Base-by-base conservation (phyloP, 2,888 invertebrate species). In the Aproaerema taeniolella region DNA sequence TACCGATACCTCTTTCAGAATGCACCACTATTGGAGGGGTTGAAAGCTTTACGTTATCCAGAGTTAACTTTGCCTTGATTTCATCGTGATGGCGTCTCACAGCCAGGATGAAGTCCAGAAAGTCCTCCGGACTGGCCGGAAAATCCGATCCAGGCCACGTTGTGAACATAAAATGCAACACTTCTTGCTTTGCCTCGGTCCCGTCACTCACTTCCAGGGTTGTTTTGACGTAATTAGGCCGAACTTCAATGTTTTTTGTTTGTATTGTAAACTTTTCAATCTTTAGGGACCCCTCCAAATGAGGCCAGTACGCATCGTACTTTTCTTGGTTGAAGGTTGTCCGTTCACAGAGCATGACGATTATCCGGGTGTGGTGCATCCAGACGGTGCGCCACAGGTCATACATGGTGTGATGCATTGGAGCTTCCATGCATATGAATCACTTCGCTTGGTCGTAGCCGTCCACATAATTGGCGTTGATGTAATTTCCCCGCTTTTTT, bases 41-140 rank as follows among this genome's bases (percentile, higher is more conserved):
- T 6, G 20, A 8, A 20, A 20, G 8, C 20, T 20, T 20, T 4
- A 4, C 4, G 5, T 20, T 8, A 8, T 20, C 20, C 4, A 20
- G 8, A 4, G 4, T 20, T 8, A 20, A 20, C 20, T 20, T 20
- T 4, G 8, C 8, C n/a, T n/a, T n/a, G n/a, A n/a, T n/a, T 20
- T 20, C 20, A 20, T 20, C 9, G 2, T 35, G 24, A 28, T 4
- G 12, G 15, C 10, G 36, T 9, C 3, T 36, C n/a, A 36, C 36
- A 36, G 36, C 28, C 15, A 16, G 14, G 3, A 28, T 16, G 16
- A 36, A 36, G 36, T 36, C 16, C 36, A 36, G 16, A 36, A 36
- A 36, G 29, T 29, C 29, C 10, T 36, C 28, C 15, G 9, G 12
- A 13, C 30, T 30, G 9, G 13, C 13, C 11, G 30, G 30, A 2